Base-by-base conservation (phyloP, 2,797 vertebrate species). In the Poecilia wingei region DNA sequence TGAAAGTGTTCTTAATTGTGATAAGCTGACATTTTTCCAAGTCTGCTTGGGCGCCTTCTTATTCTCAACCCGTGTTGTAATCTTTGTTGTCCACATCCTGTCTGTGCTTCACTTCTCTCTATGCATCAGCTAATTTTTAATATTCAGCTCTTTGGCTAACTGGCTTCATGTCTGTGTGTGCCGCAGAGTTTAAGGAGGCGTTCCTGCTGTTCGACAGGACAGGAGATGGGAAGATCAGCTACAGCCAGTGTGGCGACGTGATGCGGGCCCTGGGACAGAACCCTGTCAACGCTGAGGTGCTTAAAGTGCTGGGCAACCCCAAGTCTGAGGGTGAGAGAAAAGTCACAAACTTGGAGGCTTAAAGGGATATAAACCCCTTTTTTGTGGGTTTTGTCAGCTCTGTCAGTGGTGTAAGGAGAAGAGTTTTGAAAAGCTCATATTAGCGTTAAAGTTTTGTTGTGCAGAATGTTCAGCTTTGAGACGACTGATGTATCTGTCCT, bases 191-290 rank as follows among this genome's bases (percentile, higher is more conserved):
- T 93, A 99, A 98, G 95, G 98, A 99, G 90, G 97, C 97, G 3
- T 99, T 99, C 95, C 95, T 96, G 91, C 96, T 99, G 90, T 99
- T 98, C 45, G 98, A 99, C 95, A 95, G 96, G 85, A 97, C 97
- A 6, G 98, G 98, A 8, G 97, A 98, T 87, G 97, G 97, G 72
- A 98, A 96, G 93, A 98, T 99, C 95, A 93, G 94, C 79, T 98
- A 91, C 92, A 96, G 93, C 90, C 98, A 98, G 84, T 98, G 97
- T 85, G 98, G 97, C 79, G 98, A 99, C 0, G 97, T 99, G 88
- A 97, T 99, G 97, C 94, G 98, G 31, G 97, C 98, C 33, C 89
- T 98, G 90, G 98, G 98, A 76, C 97, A 99, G 95, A 99, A 99
- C 91, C 98, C 98, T 0, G 96, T 97, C 91, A 98, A 98, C 7